Evolutionary conservation across 2,888 invertebrate genomes (phyloP).

Genomic region (Ommatoiulus sabulosus): DNA sequence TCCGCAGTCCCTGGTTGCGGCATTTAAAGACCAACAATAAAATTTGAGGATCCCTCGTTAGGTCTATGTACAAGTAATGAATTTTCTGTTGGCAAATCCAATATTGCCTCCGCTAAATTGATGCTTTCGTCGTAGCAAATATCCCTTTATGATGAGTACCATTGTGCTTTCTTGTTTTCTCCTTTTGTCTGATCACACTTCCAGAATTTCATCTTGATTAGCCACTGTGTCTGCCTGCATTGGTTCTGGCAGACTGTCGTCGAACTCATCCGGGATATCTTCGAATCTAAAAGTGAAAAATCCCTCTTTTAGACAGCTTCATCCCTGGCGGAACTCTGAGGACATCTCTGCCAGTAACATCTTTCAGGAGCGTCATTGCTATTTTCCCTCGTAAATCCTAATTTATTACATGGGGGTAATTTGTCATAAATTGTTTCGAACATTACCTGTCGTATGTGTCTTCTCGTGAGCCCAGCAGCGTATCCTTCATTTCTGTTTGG

Average conservation of each 20-base stretch:
- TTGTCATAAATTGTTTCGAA: neutral
- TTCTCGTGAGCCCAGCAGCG: slow-evolving; percentile 42
- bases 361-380: neutral
- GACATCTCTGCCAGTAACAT: neutral
- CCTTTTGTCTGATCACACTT: slow-evolving; percentile 52
- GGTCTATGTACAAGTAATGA: neutral
- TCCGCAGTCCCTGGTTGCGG: neutral
- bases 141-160: slow-evolving; percentile 18
- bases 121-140: neutral
- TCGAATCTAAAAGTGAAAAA: slow-evolving; percentile 53
- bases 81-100: neutral
- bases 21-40: neutral
- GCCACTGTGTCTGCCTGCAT: slow-evolving; percentile 46
- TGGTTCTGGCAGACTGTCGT: slow-evolving; percentile 54
- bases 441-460: slow-evolving; percentile 53
- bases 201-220: slow-evolving; percentile 54
- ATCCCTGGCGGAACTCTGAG: too few relatives aligned
- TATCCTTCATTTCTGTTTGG: slow-evolving; percentile 17
- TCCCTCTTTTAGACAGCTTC: neutral
- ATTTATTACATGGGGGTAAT: neutral
- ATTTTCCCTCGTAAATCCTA: neutral
- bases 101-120: neutral
- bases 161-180: neutral
- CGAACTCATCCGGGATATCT: slow-evolving; percentile 54
- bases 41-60: neutral